These are phyloP conservation scores for Melanostoma mellinum DNA, from an alignment of 2,888 invertebrate species.

Conservation along the genomic window DNA sequence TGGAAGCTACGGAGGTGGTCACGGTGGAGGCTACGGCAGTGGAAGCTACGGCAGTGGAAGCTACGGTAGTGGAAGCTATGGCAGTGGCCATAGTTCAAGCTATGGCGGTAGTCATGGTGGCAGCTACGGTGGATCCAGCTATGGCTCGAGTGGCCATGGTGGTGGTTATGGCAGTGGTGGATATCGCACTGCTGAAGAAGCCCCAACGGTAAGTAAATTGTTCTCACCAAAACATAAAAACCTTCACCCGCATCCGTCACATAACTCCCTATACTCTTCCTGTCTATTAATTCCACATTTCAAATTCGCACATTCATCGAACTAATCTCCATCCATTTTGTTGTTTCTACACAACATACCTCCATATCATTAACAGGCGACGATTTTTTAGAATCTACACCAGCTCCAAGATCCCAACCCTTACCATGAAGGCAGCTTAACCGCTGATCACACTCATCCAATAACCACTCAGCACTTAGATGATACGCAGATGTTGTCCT, in stretches of 20 bases:
- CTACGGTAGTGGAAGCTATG: slow-evolving; percentile 30
- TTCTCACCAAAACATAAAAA: not conserved
- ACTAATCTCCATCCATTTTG: slow-evolving; percentile 70
- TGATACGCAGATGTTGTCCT: slow-evolving; percentile 42
- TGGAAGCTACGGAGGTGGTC: slow-evolving; percentile 20
- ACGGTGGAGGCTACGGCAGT: slow-evolving; percentile 7
- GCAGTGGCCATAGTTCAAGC: not conserved
- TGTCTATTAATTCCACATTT: slow-evolving; percentile 66
- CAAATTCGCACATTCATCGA: slow-evolving; percentile 54
- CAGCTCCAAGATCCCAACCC: slow-evolving; percentile 56
- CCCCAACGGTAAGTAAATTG: slow-evolving; percentile 75
- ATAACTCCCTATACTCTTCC: slow-evolving; percentile 70
- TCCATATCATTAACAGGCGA: slow-evolving; percentile 81
- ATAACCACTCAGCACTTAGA: slow-evolving; percentile 40
- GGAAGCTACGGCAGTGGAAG: not conserved
- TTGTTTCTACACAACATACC: slow-evolving; percentile 69
- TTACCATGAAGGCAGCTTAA: slow-evolving; percentile 26
- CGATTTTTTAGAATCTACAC: slow-evolving; percentile 80
- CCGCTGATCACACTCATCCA: slow-evolving; percentile 24
- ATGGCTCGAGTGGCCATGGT: slow-evolving; percentile 32
- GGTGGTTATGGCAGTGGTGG: slow-evolving; percentile 46
- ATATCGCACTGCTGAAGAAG: slow-evolving; percentile 77
- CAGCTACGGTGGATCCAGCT: slow-evolving; percentile 71
- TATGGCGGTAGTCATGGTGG: slow-evolving; percentile 14
- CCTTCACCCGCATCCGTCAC: slow-evolving; percentile 76